Evolutionary conservation across 2,797 vertebrate genomes (phyloP), one percentile per base, ranked within the genome.

Genomic region (Lophius americanus): DNA sequence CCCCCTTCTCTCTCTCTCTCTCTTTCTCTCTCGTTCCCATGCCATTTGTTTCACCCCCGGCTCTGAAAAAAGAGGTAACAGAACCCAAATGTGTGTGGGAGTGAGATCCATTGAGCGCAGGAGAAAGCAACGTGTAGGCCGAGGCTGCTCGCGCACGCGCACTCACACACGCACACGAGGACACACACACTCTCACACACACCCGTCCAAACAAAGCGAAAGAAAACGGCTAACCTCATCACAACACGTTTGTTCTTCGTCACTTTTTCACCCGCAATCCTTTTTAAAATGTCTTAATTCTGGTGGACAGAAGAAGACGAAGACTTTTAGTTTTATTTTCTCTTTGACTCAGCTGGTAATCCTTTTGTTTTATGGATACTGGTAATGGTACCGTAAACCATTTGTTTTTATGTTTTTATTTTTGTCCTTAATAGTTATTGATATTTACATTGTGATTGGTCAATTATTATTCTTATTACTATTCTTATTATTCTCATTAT

Each of bases 81-180:
- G 47, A 11, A 49, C 53, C 76, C 76, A 79, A 79, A 93, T 90
- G 90, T 95, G 95, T 85, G 96, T 97, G 94, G 96, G 96, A 94
- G 95, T 90, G 64, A 37, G 64, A 78, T 83, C 89, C 88, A 84
- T 84, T 94, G 73, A 89, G 86, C 65, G 68, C 70, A 65, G 67
- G 52, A 74, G 79, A 86, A 85, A 88, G 60, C 70, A 73, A 75
- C 63, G 87, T 66, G 85, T 81, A 82, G 89, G 84, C 81, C 75
- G 86, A 64, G 65, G 60, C 78, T 49, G 47, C 47, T 5, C 7
- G n/a, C 10, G 68, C 6, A 39, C 46, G 60, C 51, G 59, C 37
- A 58, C 55, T 50, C 48, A 56, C 48, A 60, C 53, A 61, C 57
- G 67, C 43, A 23, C 35, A 46, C 23, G 5, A 5, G 52, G 32